These are phyloP conservation scores for Abrostola tripartita DNA, from an alignment of 2,888 invertebrate species.

Conservation along the genomic window DNA sequence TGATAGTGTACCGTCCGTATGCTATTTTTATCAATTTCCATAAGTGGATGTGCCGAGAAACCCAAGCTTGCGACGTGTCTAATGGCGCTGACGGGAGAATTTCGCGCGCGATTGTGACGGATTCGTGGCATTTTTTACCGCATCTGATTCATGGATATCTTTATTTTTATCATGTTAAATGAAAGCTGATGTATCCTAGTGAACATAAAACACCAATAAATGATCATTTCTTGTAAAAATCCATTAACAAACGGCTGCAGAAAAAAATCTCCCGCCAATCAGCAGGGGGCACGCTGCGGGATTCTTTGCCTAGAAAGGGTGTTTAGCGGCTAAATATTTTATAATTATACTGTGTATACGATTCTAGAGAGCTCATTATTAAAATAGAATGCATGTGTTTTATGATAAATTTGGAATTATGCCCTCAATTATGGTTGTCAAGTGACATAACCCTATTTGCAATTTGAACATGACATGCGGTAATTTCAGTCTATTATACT, in stretches of 20 bases:
- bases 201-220: conserved; percentile 63
- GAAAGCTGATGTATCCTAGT: conserved; percentile 67
- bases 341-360: conserved; percentile 48
- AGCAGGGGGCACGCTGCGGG: conserved; percentile 85
- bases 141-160: conserved; percentile 78
- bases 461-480: conserved; percentile 86
- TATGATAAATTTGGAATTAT: conserved; percentile 69
- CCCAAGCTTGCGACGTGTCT: conserved; percentile 88
- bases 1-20: conserved; percentile 66
- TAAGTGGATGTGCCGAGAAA: conserved; percentile 84
- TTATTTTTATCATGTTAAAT: conserved; percentile 62
- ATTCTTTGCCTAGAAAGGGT: conserved; percentile 63
- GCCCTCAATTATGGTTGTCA: conserved; percentile 80
- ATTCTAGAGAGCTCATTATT: conserved; percentile 56
- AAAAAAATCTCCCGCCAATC: conserved; percentile 86
- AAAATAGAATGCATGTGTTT: conserved; percentile 56
- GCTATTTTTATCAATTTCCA: conserved; percentile 87
- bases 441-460: conserved; percentile 88
- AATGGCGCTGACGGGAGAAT: conserved; percentile 87
- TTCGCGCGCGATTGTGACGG: conserved; percentile 88
- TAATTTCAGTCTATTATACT: conserved; percentile 76
- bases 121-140: conserved; percentile 87
- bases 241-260: conserved; percentile 66
- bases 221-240: conserved; percentile 54
- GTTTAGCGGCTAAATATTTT: conserved; percentile 60